Evolutionary conservation across 2,113 vertebrate species (phyloP).

Genomic region (Scomber scombrus): DNA sequence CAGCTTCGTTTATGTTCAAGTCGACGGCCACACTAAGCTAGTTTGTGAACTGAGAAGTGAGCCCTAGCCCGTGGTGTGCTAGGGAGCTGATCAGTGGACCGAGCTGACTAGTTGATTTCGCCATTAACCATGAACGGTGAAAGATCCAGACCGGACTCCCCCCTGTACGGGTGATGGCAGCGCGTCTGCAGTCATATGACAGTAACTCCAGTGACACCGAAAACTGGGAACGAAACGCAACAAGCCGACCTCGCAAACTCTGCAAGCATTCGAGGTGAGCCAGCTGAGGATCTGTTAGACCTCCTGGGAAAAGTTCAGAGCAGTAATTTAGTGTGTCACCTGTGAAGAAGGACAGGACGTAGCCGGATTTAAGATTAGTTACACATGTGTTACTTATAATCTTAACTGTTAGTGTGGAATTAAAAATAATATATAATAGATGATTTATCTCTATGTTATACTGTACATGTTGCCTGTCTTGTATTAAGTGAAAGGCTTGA

Average conservation of each 20-base stretch:
- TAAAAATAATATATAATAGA: not conserved
- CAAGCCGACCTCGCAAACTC: slow-evolving; percentile 93
- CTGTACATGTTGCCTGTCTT: not conserved
- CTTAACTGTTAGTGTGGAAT: not conserved
- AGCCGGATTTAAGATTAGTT: no score
- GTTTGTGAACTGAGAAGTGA: not conserved
- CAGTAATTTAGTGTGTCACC: not conserved
- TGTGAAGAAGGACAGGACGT: not conserved
- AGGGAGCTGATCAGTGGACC: not conserved
- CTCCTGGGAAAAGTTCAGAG: not conserved
- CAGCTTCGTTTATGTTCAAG: not conserved
- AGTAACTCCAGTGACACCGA: slow-evolving; percentile 96
- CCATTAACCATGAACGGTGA: slow-evolving; percentile 85
- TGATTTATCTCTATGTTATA: not conserved
- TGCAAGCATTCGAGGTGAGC: slow-evolving; percentile 95
- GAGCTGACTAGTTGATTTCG: slow-evolving; percentile 66
- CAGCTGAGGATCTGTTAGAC: not conserved
- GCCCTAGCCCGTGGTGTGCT: not conserved
- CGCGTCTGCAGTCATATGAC: slow-evolving; percentile 93
- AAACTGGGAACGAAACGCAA: slow-evolving; percentile 92
- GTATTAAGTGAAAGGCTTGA: not conserved
- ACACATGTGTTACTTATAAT: not conserved
- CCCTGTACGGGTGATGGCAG: slow-evolving; percentile 91
- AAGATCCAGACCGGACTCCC: slow-evolving; percentile 80
- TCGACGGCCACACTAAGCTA: not conserved